Conservation (phyloP, 2,113 vertebrate species). For the Girardinichthys multiradiatus region DNA sequence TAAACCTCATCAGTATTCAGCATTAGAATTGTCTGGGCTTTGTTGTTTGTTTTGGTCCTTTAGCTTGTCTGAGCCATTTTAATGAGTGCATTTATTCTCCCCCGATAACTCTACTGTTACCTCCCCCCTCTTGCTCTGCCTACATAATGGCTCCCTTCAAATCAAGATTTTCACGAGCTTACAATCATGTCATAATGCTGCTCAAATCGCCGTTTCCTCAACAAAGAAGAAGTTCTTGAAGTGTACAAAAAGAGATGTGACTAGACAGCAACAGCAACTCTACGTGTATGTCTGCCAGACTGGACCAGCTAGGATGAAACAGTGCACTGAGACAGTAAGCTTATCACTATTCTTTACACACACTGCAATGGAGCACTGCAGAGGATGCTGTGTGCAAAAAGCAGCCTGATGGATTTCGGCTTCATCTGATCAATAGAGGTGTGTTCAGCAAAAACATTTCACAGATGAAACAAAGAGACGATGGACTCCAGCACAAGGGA, state of each 20-base stretch:
- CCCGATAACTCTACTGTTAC: constrained; percentile 42
- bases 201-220: constrained; percentile 41
- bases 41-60: constrained; percentile 73
- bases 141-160: constrained; percentile 42
- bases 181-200: constrained; percentile 59
- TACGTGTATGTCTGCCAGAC: constrained; percentile 72
- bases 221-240: constrained; percentile 34
- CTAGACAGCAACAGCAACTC: constrained; percentile 64
- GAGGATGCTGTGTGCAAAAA: constrained; percentile 56
- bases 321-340: constrained; percentile 51
- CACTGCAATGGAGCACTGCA: constrained; percentile 65
- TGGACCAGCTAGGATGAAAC: constrained; percentile 65
- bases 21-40: constrained; percentile 68
- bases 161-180: constrained; percentile 64
- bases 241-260: constrained; percentile 52
- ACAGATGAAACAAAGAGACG: constrained; percentile 11
- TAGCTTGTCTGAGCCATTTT: constrained; percentile 68
- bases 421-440: constrained; percentile 19
- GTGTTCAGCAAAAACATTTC: constrained; percentile 1
- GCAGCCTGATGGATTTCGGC: constrained; percentile 40
- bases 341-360: constrained; percentile 76
- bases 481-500: background rate
- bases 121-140: constrained; percentile 26
- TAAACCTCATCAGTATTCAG: constrained; percentile 76
- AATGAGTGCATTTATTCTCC: constrained; percentile 54